Conservation (phyloP, 2,797 vertebrate species). For the Amblyraja radiata region DNA sequence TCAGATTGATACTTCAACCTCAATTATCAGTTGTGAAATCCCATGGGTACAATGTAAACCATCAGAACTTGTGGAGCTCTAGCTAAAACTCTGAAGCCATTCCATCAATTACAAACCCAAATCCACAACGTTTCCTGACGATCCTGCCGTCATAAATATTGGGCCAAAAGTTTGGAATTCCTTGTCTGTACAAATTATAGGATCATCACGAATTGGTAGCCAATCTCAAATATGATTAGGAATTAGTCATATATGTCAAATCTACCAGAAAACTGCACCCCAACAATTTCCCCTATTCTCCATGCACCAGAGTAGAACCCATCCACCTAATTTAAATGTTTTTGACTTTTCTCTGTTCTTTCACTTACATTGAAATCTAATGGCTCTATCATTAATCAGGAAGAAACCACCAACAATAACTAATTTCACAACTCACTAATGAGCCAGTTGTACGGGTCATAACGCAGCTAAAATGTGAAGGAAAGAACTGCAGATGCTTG, state of each 20-base stretch:
- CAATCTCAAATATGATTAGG: neutral
- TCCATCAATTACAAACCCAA: neutral
- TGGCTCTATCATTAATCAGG: neutral
- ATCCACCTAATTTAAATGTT: neutral
- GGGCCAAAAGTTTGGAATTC: neutral
- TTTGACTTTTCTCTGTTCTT: neutral
- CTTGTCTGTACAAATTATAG: neutral
- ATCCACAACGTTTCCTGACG: no score
- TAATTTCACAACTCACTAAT: neutral
- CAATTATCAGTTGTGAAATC: neutral
- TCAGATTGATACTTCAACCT: neutral
- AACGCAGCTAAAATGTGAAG: neutral
- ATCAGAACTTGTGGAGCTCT: no score
- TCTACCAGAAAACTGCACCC: neutral
- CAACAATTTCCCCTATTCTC: neutral
- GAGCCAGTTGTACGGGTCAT: neutral
- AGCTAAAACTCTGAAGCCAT: neutral
- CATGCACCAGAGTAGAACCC: neutral
- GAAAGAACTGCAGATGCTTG: no score
- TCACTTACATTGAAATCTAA: neutral
- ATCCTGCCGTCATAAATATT: neutral
- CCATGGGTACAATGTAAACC: neutral
- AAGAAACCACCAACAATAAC: neutral
- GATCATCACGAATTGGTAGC: neutral
- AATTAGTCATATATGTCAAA: neutral